phyloP scores from a whole-genome alignment of 2,888 invertebrate species.

The Sarcophaga rosellei region DNA sequence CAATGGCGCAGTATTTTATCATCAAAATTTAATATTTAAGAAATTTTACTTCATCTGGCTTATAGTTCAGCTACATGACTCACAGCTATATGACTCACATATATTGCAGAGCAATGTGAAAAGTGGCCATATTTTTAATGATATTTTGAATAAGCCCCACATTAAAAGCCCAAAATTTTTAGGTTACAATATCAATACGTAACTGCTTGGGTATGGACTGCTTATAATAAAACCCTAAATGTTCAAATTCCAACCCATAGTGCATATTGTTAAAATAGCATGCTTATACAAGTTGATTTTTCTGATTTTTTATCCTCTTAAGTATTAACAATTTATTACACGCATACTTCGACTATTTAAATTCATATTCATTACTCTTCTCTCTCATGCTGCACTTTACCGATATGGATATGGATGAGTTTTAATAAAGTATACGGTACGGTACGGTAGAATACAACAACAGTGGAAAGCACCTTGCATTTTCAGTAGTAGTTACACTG shows the following conservation, averaged over 20 bases:
- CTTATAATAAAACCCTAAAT: no score
- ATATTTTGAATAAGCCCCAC: no score
- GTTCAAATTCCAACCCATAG: conserved; percentile 5
- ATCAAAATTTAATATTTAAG: no score
- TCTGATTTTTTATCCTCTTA: neutral
- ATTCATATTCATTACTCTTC: conserved; percentile 32
- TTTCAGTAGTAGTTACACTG: conserved; percentile 40
- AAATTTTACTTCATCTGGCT: no score
- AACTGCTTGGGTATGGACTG: no score
- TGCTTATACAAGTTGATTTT: neutral
- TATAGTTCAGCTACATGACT: no score
- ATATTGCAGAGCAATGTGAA: no score
- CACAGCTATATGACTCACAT: no score
- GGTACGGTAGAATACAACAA: conserved; percentile 2
- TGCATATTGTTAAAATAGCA: conserved; percentile 25
- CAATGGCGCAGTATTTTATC: no score
- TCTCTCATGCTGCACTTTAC: conserved; percentile 8
- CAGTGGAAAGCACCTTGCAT: conserved; percentile 62
- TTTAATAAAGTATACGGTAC: neutral
- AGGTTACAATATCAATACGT: no score
- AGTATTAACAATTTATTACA: conserved; percentile 58
- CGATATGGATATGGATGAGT: conserved; percentile 36
- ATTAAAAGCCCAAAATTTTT: no score
- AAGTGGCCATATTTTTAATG: no score
- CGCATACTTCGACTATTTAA: conserved; percentile 58